A percentile compares a stretch with the other conserved stretches of the same genome.
Evolutionary conservation across 2,113 vertebrate species (phyloP).

Genomic region (Macquaria australasica): DNA sequence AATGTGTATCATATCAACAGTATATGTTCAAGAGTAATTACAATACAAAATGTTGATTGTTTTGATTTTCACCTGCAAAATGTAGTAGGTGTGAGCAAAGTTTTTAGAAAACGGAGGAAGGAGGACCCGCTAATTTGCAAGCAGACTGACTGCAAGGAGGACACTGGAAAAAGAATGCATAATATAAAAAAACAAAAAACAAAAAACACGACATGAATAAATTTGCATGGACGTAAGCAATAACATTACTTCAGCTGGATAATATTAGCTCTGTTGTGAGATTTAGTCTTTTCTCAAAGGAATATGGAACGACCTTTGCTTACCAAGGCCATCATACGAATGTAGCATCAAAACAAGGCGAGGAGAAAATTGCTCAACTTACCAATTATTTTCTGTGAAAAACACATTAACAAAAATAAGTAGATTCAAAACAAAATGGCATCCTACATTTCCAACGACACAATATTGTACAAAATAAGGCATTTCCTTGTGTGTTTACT

Average conservation of each 20-base stretch:
- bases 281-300: conserved; percentile 47
- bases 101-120: conserved; percentile 10
- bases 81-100: conserved; percentile 87
- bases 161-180: conserved; percentile 45
- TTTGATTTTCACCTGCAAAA: conserved; percentile 89
- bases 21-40: conserved; percentile 80
- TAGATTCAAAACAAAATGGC: conserved; percentile 92
- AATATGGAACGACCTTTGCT: conserved; percentile 44
- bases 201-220: conserved; percentile 37
- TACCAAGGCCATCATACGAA: conserved; percentile 57
- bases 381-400: conserved; percentile 68
- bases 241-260: conserved; percentile 63
- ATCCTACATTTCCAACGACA: conserved; percentile 95
- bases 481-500: conserved; percentile 99
- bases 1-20: conserved; percentile 95
- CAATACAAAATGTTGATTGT: conserved; percentile 93
- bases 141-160: conserved; percentile 44
- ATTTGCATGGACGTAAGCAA: conserved; percentile 60
- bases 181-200: conserved; percentile 37
- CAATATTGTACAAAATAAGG: conserved; percentile 99
- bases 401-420: conserved; percentile 80
- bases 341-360: conserved; percentile 57
- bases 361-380: conserved; percentile 57
- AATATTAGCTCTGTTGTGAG: conserved; percentile 61
- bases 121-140: conserved; percentile 47